Percentiles rank a stretch among this genome's conserved stretches.
Evolutionary conservation across 92 coral and sea anemone species (phyloP).

Genomic region (Chrysogorgia sp.): DNA sequence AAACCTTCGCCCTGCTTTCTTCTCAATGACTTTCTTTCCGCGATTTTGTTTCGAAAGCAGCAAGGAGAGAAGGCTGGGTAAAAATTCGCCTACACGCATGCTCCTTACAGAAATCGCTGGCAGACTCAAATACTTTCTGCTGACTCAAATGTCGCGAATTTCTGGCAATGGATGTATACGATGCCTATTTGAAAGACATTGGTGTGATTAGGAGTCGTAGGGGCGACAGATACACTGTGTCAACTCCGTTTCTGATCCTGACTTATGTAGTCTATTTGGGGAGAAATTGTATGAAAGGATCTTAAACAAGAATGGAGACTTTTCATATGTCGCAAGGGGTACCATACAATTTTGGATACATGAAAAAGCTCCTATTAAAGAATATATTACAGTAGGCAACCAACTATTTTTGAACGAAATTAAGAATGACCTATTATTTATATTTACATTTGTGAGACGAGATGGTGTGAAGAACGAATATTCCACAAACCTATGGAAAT

Average conservation of each 20-base stretch:
- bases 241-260: not conserved
- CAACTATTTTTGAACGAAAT: conserved; percentile 13
- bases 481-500: not conserved
- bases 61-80: too few species aligned
- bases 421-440: conserved; percentile 35
- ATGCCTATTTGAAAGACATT: not conserved
- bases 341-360: conserved; percentile 35
- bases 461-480: conserved; percentile 29
- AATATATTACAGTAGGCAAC: conserved; percentile 35
- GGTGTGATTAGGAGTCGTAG: conserved; percentile 1
- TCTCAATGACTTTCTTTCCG: too few species aligned
- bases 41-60: too few species aligned
- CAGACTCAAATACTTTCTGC: too few species aligned
- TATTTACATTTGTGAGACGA: conserved; percentile 46
- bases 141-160: too few species aligned
- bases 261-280: not conserved
- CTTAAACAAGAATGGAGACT: conserved; percentile 37
- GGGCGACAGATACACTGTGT: conserved; percentile 36
- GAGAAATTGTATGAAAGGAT: conserved; percentile 38
- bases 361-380: conserved; percentile 40
- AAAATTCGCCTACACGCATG: too few species aligned
- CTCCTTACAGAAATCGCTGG: too few species aligned
- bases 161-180: conserved; percentile 47
- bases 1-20: too few species aligned
- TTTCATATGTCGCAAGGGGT: conserved; percentile 31